Evolutionary conservation across 2,888 invertebrate genomes (phyloP).

Genomic region (Lithophane socia): DNA sequence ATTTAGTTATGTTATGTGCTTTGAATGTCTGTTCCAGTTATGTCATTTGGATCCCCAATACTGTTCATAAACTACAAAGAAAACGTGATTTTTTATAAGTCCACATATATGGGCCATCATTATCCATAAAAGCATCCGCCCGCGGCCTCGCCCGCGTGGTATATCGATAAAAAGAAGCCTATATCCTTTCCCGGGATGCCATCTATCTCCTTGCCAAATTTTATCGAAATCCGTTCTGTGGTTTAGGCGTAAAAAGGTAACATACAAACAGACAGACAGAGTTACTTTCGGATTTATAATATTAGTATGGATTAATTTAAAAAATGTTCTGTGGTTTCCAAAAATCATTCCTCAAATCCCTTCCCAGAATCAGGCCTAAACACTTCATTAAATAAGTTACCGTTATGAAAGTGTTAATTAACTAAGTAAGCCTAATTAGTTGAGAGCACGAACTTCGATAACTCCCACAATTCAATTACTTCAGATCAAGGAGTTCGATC

Average conservation of each 20-base stretch:
- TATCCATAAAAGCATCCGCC: background rate
- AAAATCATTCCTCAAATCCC: background rate
- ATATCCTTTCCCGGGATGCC: too few relatives aligned
- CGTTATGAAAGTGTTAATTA: slow-evolving; percentile 54
- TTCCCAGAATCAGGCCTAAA: background rate
- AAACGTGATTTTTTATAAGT: background rate
- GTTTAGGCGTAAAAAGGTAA: too few relatives aligned
- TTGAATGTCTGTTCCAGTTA: background rate
- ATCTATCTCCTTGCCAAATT: too few relatives aligned
- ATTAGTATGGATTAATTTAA: background rate
- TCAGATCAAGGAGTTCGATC: slow-evolving; percentile 50
- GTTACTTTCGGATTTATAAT: too few relatives aligned
- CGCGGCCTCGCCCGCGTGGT: too few relatives aligned
- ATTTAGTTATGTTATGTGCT: background rate
- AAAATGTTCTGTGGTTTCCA: background rate
- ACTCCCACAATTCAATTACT: slow-evolving; percentile 49
- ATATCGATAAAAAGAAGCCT: too few relatives aligned
- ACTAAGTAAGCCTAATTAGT: slow-evolving; percentile 49
- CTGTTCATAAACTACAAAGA: background rate
- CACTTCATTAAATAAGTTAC: slow-evolving; percentile 28
- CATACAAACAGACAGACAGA: too few relatives aligned
- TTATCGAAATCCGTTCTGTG: too few relatives aligned
- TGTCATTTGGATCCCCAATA: background rate
- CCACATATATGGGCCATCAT: background rate
- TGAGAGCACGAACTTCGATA: slow-evolving; percentile 44